A percentile compares a stretch with the other conserved stretches of the same genome.
Conservation (phyloP, 1,140 invertebrate genomes). For the Drosophila pseudoobscura region DNA sequence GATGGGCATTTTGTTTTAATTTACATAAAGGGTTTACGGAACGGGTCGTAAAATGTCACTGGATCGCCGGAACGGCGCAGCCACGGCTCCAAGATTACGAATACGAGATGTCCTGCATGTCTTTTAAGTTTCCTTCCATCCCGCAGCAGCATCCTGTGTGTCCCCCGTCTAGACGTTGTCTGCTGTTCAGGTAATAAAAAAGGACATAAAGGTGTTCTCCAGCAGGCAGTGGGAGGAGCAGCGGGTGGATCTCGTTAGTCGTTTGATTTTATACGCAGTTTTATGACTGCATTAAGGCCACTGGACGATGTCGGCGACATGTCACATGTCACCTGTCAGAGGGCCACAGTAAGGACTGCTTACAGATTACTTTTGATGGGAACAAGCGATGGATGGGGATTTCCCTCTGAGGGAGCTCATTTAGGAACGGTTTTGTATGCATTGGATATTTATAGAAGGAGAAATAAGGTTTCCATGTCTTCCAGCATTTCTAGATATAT, state of each 20-base stretch:
- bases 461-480: too few relatives aligned
- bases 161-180: slow-evolving; percentile 52
- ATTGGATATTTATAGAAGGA: too few relatives aligned
- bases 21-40: slow-evolving; percentile 59
- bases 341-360: not conserved
- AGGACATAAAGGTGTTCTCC: slow-evolving; percentile 48
- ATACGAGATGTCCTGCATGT: slow-evolving; percentile 1
- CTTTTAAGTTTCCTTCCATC: slow-evolving; percentile 6
- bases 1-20: slow-evolving; percentile 55
- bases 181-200: slow-evolving; percentile 49
- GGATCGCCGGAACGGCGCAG: slow-evolving; percentile 4
- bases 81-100: slow-evolving; percentile 35
- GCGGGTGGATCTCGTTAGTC: slow-evolving; percentile 9
- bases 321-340: slow-evolving; percentile 41
- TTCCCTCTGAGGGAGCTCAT: too few relatives aligned
- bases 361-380: too few relatives aligned
- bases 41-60: slow-evolving; percentile 60
- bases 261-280: slow-evolving; percentile 59
- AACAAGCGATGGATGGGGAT: too few relatives aligned
- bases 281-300: slow-evolving; percentile 50
- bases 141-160: slow-evolving; percentile 6
- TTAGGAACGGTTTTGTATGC: too few relatives aligned
- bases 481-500: too few relatives aligned
- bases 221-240: too few relatives aligned
- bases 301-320: slow-evolving; percentile 18